Evolutionary conservation across 2,888 invertebrate species (phyloP).

Genomic region (Thecocarcelia acutangulata): DNA sequence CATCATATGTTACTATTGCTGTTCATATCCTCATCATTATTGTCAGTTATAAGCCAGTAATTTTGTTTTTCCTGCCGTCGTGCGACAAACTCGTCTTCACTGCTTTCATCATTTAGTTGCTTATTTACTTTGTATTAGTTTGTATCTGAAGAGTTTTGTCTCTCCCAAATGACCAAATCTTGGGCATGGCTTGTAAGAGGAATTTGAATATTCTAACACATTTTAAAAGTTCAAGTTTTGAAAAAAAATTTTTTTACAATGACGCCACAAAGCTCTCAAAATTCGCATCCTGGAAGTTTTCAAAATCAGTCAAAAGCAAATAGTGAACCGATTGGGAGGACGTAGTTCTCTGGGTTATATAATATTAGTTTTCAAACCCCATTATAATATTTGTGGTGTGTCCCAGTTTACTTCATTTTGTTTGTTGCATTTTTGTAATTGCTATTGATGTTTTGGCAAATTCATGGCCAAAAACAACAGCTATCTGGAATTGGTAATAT

Average conservation of each 20-base stretch:
- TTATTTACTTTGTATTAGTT: slow-evolving; percentile 32
- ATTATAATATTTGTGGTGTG: slow-evolving; percentile 39
- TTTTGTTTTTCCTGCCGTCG: slow-evolving; percentile 22
- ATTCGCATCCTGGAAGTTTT: too few species aligned
- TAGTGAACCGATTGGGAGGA: too few species aligned
- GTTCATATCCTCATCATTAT: slow-evolving; percentile 65
- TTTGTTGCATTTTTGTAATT: slow-evolving; percentile 36
- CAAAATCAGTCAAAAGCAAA: too few species aligned
- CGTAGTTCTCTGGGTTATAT: too few species aligned
- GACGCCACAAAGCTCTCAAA: too few species aligned
- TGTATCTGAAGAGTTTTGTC: background rate
- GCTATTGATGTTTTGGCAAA: slow-evolving; percentile 63
- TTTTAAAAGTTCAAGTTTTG: too few species aligned
- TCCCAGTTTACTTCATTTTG: background rate
- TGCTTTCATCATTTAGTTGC: slow-evolving; percentile 44
- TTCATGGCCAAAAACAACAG: slow-evolving; percentile 49
- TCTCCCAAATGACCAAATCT: too few species aligned
- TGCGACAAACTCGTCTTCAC: slow-evolving; percentile 31
- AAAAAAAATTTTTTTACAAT: too few species aligned
- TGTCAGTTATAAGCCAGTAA: slow-evolving; percentile 62
- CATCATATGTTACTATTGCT: slow-evolving; percentile 65
- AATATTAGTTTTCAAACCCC: slow-evolving; percentile 32
- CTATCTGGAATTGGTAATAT: slow-evolving; percentile 58
- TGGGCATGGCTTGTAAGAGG: too few species aligned
- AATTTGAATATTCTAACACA: too few species aligned